Evolutionary conservation across 2,888 invertebrate species (phyloP), one percentile per base, ranked within the genome.

Genomic region (Aplocera efformata): DNA sequence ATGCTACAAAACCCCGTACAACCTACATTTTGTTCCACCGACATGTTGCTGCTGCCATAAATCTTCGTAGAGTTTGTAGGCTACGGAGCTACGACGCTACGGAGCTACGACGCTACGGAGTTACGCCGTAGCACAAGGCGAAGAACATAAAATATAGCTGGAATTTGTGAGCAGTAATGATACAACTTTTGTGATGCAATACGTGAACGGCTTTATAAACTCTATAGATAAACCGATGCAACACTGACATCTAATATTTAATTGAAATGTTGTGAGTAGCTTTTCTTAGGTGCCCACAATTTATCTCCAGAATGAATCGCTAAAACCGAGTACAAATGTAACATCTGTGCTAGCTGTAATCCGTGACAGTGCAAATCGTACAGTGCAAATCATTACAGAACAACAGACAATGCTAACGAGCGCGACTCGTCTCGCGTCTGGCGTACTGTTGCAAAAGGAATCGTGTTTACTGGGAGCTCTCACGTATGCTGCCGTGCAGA

Each of bases 21-120:
- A 36, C 20, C 21, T 32, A 32, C 41, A 42, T 42, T 39, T 34
- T 32, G 35, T 27, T 10, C 30, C 20, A 44, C 39, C 35, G 39
- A 35, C 30, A 42, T 39, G 42, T 33, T 31, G 34, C 39, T 27
- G 23, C 48, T 26, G 31, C 34, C 24, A 40, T 50, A 38, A 42
- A 39, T 42, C 36, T 45, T 37, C 34, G 39, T 42, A 34, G 45
- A 33, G 45, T 37, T 49, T 28, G 42, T 45, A 45, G 32, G 38
- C 43, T 35, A 36, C 40, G 40, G 35, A 25, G 23, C 40, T 33
- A 40, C 32, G 45, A 24, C 9, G 34, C 32, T 40, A 38, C 32
- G 32, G 22, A 5, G 32, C 32, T 43, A 47, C 47, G 38, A 23
- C 30, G 39, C 42, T 44, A 38, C 27, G 32, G 28, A 21, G 32